A percentile compares a stretch with the other conserved stretches of the same genome.
Conservation (phyloP, 2,888 invertebrate species). For the Eugnorisma glareosa region DNA sequence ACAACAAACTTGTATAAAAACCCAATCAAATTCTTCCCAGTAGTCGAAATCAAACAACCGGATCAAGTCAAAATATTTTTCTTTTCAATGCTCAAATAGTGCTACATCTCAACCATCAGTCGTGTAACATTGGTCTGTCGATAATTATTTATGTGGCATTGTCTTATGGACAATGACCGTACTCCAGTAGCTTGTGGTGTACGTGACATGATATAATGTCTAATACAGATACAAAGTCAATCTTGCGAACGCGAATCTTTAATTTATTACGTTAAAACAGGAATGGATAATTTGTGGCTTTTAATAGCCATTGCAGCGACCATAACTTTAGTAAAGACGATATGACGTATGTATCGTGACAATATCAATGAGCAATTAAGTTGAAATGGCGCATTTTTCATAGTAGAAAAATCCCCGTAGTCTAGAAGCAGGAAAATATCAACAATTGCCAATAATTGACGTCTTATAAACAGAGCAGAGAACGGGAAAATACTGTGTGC, state of each 20-base stretch:
- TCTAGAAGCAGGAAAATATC: slow-evolving; percentile 39
- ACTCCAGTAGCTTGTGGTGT: slow-evolving; percentile 57
- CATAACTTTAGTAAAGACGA: background rate
- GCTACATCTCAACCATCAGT: slow-evolving; percentile 36
- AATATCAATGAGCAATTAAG: slow-evolving; percentile 7
- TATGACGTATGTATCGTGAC: background rate
- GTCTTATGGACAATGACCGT: slow-evolving; percentile 79
- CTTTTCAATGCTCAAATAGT: slow-evolving; percentile 41
- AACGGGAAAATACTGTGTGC: slow-evolving; percentile 36
- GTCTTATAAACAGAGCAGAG: slow-evolving; percentile 8
- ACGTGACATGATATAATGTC: slow-evolving; percentile 71
- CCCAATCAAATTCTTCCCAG: slow-evolving; percentile 29
- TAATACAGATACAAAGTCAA: slow-evolving; percentile 50
- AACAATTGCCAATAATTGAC: slow-evolving; percentile 1
- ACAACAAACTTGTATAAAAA: background rate
- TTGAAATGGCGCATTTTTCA: background rate
- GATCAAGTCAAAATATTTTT: slow-evolving; percentile 60
- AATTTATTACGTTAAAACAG: slow-evolving; percentile 44
- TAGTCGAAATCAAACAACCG: slow-evolving; percentile 13
- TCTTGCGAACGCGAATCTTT: slow-evolving; percentile 52
- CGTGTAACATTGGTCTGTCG: slow-evolving; percentile 66
- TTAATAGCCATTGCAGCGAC: background rate
- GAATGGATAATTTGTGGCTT: slow-evolving; percentile 23
- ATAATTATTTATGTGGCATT: slow-evolving; percentile 81
- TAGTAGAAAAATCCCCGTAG: background rate